Base-by-base conservation (phyloP, 2,113 vertebrate species). In the Charina bottae region DNA sequence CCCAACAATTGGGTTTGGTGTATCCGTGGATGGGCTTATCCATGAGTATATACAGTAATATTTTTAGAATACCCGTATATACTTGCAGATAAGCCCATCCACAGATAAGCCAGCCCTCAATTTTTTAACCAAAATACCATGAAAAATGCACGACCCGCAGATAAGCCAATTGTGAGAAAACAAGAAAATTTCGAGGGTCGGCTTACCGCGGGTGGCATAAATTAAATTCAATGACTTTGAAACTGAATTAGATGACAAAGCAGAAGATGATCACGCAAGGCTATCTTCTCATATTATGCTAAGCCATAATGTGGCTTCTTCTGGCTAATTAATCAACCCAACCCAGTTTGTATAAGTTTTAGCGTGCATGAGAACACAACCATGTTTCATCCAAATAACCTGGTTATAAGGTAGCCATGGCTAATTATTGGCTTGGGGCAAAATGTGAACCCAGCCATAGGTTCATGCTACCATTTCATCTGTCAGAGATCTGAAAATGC, bases 401-500 rank as follows among this genome's bases (percentile, higher is more conserved):
- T 78, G 33, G 33, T 78, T 17, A 78, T 21, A 37, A 78, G 19
- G 19, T 42, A 78, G 68, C n/a, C 68, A 21, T 78, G 72, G 72
- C 64, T 72, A 72, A 72, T 72, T 72, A 15, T 33, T 72, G 64
- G 64, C 72, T 42, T 42, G 37, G 72, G 21, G 17, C 33, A 42
- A 78, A 78, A 17, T 42, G 72, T 42, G 72, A 78, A 42, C 72
- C 33, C 33, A 78, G 33, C 49, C 7, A 78, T 3, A 78, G 33
- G 17, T 9, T 42, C 7, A 17, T 33, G n/a, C 46, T 37, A 37
- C 11, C 15, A 11, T 72, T 54, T 72, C 33, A 55, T 37, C 9
- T 78, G 28, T 33, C 11, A 78, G 12, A 78, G 53, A 92, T 54
- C 46, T 60, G 83, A 58, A 89, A 93, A 91, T 37, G 60, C 19